Base-by-base conservation (phyloP, 2,888 invertebrate genomes). In the Agrilus biguttatus region DNA sequence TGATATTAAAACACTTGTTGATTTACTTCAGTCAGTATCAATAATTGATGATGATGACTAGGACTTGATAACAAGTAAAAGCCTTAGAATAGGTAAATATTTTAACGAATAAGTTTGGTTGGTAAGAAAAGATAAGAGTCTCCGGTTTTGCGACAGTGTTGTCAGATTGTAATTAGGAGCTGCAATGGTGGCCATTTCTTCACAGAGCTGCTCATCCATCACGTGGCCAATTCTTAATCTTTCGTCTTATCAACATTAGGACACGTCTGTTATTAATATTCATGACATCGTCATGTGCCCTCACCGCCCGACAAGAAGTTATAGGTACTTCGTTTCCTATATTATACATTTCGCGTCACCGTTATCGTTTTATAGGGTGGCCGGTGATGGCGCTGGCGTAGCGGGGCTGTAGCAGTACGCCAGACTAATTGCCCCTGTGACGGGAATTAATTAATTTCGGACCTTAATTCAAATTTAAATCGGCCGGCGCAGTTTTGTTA, bases 361-460 rank as follows among this genome's bases (percentile, higher is more conserved):
- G 28, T 28, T 28, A 8, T 23, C 23, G 23, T 23, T 23, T 23
- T 23, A 28, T 28, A 10, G 23, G 40, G 43, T 34, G 23, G 39
- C 37, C 21, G 38, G 39, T 33, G 32, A 33, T 19, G 28, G 45
- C 23, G n/a, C 35, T 35, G 40, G 44, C 45, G 42, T 47, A 49
- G 49, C 47, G 47, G 49, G 54, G 28, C 10, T 28, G 53, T 49
- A 56, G 52, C 50, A 54, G 53, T 52, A 51, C 56, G 59, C 59
- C 57, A 56, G 61, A 61, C 65, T 66, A 66, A 66, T 66, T 64
- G 65, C 61, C 55, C 54, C 53, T 61, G 60, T 64, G 65, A 66
- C 66, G 63, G 57, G 61, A 64, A 65, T 66, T 66, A 65, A 66
- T 66, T 65, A 66, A 66, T 66, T 65, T 62, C 55, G 53, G 56